Evolutionary conservation across 2,888 invertebrate genomes (phyloP), one percentile per base, ranked within the genome.

Genomic region (Lasioglossum figueresi): DNA sequence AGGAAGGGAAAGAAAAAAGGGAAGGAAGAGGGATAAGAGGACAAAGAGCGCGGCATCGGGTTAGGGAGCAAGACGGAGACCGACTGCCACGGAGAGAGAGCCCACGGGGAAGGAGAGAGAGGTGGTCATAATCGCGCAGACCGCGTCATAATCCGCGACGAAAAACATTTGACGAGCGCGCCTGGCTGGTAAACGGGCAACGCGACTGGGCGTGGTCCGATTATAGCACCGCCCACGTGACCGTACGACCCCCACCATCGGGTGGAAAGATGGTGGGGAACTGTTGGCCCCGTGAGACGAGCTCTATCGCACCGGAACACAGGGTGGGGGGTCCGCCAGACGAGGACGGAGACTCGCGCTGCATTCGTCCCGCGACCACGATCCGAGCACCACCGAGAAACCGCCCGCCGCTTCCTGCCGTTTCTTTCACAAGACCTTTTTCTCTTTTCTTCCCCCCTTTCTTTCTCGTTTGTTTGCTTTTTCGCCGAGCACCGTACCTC

Each of bases 91-190:
- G 23, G 76, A 81, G 63, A 23, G 56, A 52, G 76, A 56, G 59
- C 75, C 80, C 45, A 68, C 27, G 16, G 72, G 76, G 79, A 80
- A 84, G 83, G 84, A 71, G 85, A 80, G 90, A 91, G 90, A 91
- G 92, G 93, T 92, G 94, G 93, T 95, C 93, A 94, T 95, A 94
- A 95, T 95, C 95, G 94, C 94, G 92, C 94, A 94, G 94, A 93
- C 93, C 94, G 95, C 94, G 95, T 95, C 94, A 95, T 95, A 95
- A 95, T 95, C 95, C 93, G 94, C 93, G 94, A 93, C 94, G 94
- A 94, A 95, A 95, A 94, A 95, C 95, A 93, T 94, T 95, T 94
- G 94, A 94, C 93, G 94, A 94, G 92, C 86, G 90, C 92, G 90
- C 89, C 90, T 90, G 93, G 92, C 93, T 93, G 93, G 92, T 91